phyloP scores from a whole-genome alignment of 1,140 invertebrate species.

The Drosophila leontia region DNA sequence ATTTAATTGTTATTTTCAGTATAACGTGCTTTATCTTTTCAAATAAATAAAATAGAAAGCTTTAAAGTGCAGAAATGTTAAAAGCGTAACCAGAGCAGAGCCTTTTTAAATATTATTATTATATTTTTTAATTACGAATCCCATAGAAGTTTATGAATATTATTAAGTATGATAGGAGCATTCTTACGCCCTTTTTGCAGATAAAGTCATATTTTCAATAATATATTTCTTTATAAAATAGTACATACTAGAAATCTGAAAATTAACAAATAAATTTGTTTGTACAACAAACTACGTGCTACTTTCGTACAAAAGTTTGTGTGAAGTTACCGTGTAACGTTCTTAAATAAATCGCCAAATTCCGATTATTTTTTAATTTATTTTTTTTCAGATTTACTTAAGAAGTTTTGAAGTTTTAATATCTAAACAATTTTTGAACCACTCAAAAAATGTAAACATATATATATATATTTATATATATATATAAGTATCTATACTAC shows the following conservation, averaged over 20 bases:
- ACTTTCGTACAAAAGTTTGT: not conserved
- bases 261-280: not conserved
- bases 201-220: not conserved
- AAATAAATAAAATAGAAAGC: not conserved
- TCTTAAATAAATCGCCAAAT: not conserved
- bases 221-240: not conserved
- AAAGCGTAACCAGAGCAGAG: not conserved
- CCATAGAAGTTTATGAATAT: too few species aligned
- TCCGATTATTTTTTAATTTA: not conserved
- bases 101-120: not conserved
- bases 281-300: not conserved
- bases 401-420: not conserved
- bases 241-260: not conserved
- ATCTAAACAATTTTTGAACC: not conserved
- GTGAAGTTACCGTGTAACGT: not conserved
- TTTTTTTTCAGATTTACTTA: not conserved
- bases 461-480: not conserved
- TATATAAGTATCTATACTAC: not conserved
- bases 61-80: not conserved
- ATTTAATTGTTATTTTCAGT: slow-evolving; percentile 5
- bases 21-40: not conserved
- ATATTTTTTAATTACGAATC: not conserved
- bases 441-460: not conserved
- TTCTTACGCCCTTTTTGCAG: not conserved
- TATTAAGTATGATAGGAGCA: not conserved